These are phyloP conservation scores for Mythimna lalbum DNA, from an alignment of 2,888 invertebrate species.

Conservation along the genomic window DNA sequence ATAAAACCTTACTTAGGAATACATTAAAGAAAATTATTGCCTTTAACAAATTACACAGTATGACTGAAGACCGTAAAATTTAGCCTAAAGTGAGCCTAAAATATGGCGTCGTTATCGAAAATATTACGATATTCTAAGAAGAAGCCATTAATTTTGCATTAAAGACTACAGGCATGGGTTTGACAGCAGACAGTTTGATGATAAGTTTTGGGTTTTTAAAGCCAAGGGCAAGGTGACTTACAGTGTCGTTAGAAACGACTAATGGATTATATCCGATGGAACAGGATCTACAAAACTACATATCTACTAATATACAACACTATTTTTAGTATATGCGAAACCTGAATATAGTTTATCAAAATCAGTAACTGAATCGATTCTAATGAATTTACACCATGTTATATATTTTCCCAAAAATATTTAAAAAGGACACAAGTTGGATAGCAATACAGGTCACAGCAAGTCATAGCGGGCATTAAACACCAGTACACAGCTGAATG, in stretches of 20 bases:
- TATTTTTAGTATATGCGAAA: too few relatives aligned
- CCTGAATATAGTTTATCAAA: too few relatives aligned
- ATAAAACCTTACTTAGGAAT: constrained; percentile 59
- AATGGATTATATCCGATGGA: neutral
- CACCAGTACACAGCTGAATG: too few relatives aligned
- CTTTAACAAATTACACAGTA: constrained; percentile 46
- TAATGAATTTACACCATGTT: too few relatives aligned
- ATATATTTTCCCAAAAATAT: too few relatives aligned
- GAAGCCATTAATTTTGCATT: constrained; percentile 54
- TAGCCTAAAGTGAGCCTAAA: constrained; percentile 16
- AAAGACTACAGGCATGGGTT: constrained; percentile 16
- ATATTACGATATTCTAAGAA: constrained; percentile 43
- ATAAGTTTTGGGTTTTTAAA: constrained; percentile 17
- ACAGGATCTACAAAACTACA: neutral
- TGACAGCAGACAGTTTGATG: constrained; percentile 24
- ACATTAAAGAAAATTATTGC: constrained; percentile 46
- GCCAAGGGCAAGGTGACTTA: constrained; percentile 29
- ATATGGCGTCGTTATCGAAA: constrained; percentile 24
- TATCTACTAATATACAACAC: neutral
- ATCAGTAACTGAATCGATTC: too few relatives aligned
- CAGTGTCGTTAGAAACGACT: neutral
- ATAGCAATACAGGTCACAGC: too few relatives aligned
- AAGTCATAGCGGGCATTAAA: too few relatives aligned
- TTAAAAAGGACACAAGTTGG: too few relatives aligned
- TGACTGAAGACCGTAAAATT: constrained; percentile 31